These are phyloP conservation scores for Pardosa pseudoannulata DNA, from an alignment of 2,888 invertebrate species.

Conservation along the genomic window DNA sequence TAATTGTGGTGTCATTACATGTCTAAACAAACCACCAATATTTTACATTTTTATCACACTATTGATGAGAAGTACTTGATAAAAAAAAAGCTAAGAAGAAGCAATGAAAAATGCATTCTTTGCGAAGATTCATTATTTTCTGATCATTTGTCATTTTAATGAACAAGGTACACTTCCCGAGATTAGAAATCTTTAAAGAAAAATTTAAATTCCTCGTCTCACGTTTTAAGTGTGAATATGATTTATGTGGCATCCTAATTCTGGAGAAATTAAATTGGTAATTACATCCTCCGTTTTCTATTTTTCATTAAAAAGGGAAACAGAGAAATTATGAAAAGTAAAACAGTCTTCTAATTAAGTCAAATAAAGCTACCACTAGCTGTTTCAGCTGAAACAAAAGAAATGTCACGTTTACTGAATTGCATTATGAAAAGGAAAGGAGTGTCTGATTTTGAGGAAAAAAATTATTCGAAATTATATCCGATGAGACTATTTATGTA, in stretches of 20 bases:
- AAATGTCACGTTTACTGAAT: background rate
- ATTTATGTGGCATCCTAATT: background rate
- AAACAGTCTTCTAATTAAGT: conserved; percentile 1
- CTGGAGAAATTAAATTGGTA: background rate
- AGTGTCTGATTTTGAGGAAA: background rate
- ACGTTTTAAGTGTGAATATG: background rate
- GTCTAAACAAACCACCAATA: no score
- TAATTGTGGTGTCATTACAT: no score
- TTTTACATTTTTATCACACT: no score
- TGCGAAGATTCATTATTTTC: background rate
- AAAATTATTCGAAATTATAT: background rate
- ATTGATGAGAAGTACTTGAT: no score
- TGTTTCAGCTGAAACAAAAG: background rate
- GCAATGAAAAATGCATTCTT: no score
- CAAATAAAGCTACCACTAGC: background rate
- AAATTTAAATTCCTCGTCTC: background rate
- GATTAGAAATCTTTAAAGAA: background rate
- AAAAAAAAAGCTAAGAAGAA: no score
- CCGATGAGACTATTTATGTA: background rate
- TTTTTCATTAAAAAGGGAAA: background rate
- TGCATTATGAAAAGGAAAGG: background rate
- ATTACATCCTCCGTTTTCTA: background rate
- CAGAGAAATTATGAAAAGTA: background rate
- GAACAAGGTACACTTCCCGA: background rate
- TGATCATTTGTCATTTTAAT: background rate